Evolutionary conservation across 2,888 invertebrate species (phyloP).

Genomic region (Alentia gelatinosa): DNA sequence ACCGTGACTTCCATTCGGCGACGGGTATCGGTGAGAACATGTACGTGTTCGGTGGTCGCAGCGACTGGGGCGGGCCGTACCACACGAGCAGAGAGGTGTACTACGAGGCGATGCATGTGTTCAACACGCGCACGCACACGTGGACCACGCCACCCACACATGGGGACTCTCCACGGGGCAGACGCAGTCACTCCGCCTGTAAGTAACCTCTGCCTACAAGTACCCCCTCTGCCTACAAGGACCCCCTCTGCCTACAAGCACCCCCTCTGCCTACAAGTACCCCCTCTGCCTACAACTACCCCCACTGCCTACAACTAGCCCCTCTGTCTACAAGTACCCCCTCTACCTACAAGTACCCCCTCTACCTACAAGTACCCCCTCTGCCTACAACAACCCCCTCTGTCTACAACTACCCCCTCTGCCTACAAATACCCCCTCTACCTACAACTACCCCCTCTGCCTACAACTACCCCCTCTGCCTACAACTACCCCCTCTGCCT

Average conservation of each 20-base stretch:
- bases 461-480: neutral
- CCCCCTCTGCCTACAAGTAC: neutral
- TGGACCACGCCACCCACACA: conserved; percentile 85
- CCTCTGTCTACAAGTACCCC: neutral
- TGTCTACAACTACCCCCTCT: neutral
- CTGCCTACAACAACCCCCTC: neutral
- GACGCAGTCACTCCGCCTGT: conserved; percentile 96
- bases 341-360: neutral
- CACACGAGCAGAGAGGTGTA: conserved; percentile 88
- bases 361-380: neutral
- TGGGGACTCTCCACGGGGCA: conserved; percentile 87
- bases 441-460: neutral
- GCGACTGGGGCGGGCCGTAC: conserved; percentile 86
- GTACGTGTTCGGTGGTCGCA: conserved; percentile 94
- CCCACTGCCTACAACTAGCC: neutral
- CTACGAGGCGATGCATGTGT: conserved; percentile 86
- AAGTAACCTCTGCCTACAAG: conserved; percentile 78
- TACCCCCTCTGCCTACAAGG: neutral
- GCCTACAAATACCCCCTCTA: neutral
- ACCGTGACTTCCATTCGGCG: conserved; percentile 94
- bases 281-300: neutral
- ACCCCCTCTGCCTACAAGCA: neutral
- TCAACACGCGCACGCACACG: conserved; percentile 86
- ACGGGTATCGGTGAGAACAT: conserved; percentile 88
- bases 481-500: neutral